Percentiles rank a stretch among this genome's conserved stretches.
Evolutionary conservation across 1,140 invertebrate species (phyloP).

Genomic region (Coelopa frigida): DNA sequence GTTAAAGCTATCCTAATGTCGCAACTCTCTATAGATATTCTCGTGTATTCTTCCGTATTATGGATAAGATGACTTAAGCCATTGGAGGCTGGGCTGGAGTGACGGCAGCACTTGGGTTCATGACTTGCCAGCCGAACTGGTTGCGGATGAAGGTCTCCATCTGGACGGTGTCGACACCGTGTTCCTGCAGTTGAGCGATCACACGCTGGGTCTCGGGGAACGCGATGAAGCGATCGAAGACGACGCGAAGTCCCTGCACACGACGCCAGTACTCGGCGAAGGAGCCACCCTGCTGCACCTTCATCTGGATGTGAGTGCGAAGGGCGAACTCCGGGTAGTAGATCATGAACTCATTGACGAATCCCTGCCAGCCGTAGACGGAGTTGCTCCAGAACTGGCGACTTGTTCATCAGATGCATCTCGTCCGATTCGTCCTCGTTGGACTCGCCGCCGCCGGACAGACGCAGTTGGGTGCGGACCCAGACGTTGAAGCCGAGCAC

Average conservation of each 20-base stretch:
- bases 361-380: slow-evolving; percentile 34
- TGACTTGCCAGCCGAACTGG: slow-evolving; percentile 29
- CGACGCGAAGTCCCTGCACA: slow-evolving; percentile 19
- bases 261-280: slow-evolving; percentile 31
- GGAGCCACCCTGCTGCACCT: slow-evolving; percentile 23
- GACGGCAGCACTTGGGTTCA: no score
- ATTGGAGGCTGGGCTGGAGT: no score
- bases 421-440: slow-evolving; percentile 28
- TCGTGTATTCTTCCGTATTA: no score
- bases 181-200: slow-evolving; percentile 20
- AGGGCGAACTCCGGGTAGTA: slow-evolving; percentile 28
- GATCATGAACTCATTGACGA: slow-evolving; percentile 30
- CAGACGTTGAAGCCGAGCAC: slow-evolving; percentile 26
- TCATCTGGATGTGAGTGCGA: slow-evolving; percentile 24
- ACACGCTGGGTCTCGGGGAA: slow-evolving; percentile 20
- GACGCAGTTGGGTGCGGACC: slow-evolving; percentile 26
- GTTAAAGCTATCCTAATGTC: no score
- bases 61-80: no score
- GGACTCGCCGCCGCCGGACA: slow-evolving; percentile 20
- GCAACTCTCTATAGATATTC: no score
- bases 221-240: slow-evolving; percentile 31
- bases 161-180: slow-evolving; percentile 24
- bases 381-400: slow-evolving; percentile 28
- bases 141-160: slow-evolving; percentile 30
- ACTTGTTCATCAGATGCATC: slow-evolving; percentile 24